Base-by-base conservation (phyloP, 92 coral and sea anemone genomes). In the Paramuricea clavata region DNA sequence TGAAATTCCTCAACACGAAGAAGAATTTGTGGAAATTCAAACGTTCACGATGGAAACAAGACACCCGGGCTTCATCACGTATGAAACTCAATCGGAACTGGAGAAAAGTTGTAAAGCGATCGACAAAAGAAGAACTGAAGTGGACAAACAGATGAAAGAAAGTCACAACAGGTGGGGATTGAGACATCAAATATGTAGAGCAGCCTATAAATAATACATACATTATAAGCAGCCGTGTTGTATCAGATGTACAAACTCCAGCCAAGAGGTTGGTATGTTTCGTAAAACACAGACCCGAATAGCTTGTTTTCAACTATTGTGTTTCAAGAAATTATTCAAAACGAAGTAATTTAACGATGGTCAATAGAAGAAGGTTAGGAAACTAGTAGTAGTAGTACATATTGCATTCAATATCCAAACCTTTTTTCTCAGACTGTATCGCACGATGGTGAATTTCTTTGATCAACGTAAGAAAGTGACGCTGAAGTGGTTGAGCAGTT, bases 381-480 rank as follows among this genome's bases (percentile, higher is more conserved):
- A 71, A 35, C 34, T 72, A 26, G 1, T 3, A 28, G 19, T 0
- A 56, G 0, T 16, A 13, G 6, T 2, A 9, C 19, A 52, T 52
- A 10, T 13, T 3, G 12, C 61, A 9, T 10, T 39, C 10, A 39
- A 39, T 13, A 2, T 70, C 49, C 9, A 49, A 11, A 30, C 13
- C 12, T 61, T 79, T n/a, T 79, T 52, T 49, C 13, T 35, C 6
- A 79, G 84, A 73, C 73, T 79, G 7, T 79, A 59, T 42, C 84
- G 84, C 32, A 59, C 84, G 0, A 79, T 79, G 56, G 67, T 33
- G 56, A 59, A 35, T 12, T 79, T 79, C 73, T 61, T 57, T 60
- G 73, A 79, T 12, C 84, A 79, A 79, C 71, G 73, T 16, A 79
- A 79, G 73, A 79, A 79, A 26, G 56, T 79, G 49, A 60, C 67